Evolutionary conservation across 2,888 invertebrate species (phyloP).

Genomic region (Eupeodes luniger): DNA sequence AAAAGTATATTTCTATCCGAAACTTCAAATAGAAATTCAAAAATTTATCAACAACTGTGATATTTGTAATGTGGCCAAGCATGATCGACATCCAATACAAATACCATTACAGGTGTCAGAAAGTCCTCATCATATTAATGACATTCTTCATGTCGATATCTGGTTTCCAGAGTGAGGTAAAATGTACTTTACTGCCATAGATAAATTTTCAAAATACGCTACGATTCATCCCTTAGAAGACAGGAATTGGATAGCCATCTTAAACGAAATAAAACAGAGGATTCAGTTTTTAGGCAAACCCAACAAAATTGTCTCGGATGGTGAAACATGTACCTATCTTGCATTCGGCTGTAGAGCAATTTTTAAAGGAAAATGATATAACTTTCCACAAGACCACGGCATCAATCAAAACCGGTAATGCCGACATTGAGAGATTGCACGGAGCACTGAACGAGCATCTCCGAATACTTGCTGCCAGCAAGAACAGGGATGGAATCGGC

Average conservation of each 20-base stretch:
- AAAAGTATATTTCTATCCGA: slow-evolving; percentile 5
- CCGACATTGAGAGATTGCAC: too few species aligned
- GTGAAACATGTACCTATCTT: too few species aligned
- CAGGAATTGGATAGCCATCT: too few species aligned
- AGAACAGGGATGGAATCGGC: too few species aligned
- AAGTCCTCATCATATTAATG: background rate
- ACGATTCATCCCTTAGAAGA: background rate
- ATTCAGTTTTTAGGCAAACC: too few species aligned
- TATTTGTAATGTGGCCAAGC: slow-evolving; percentile 1
- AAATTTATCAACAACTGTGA: slow-evolving; percentile 5
- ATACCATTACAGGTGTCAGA: slow-evolving; percentile 7
- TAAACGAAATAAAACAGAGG: too few species aligned
- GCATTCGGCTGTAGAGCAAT: too few species aligned
- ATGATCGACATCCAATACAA: background rate
- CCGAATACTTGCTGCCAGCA: background rate
- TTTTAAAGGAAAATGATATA: too few species aligned
- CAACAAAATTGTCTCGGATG: too few species aligned
- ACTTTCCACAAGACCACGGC: too few species aligned
- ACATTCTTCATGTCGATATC: slow-evolving; percentile 21
- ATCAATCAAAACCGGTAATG: too few species aligned
- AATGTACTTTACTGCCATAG: slow-evolving; percentile 8
- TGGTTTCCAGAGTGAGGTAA: slow-evolving; percentile 8
- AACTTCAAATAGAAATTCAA: slow-evolving; percentile 8
- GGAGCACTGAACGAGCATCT: background rate
- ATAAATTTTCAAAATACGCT: background rate